These are phyloP conservation scores for Autographa pulchrina DNA, from an alignment of 2,888 invertebrate species.

Conservation along the genomic window DNA sequence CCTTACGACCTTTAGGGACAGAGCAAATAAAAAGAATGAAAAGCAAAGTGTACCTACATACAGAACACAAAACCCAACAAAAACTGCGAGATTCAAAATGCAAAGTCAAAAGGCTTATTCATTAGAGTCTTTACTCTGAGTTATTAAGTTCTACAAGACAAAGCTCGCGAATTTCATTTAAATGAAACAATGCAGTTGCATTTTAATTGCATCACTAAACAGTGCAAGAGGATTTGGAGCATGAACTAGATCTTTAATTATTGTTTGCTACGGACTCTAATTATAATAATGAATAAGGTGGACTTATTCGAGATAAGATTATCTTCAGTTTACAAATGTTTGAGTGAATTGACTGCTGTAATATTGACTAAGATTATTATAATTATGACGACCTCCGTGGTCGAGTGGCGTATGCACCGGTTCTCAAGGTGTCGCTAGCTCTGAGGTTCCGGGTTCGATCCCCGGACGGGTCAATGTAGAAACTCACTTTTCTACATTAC, in stretches of 20 bases:
- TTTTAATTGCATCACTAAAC: neutral
- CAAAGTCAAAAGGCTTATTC: neutral
- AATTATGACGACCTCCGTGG: too few relatives aligned
- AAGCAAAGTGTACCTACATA: too few relatives aligned
- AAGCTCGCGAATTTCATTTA: neutral
- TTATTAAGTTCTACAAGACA: neutral
- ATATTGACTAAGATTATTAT: too few relatives aligned
- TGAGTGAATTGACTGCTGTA: neutral
- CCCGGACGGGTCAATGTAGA: too few relatives aligned
- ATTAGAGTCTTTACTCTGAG: conserved; percentile 8
- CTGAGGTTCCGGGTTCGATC: too few relatives aligned
- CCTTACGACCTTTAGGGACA: too few relatives aligned
- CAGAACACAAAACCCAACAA: too few relatives aligned
- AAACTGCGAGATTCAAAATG: neutral
- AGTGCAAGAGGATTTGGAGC: neutral
- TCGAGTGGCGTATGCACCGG: too few relatives aligned
- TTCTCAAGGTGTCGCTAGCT: too few relatives aligned
- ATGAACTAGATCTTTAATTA: conserved; percentile 1
- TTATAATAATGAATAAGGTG: neutral
- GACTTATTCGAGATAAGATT: neutral
- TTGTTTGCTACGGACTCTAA: neutral
- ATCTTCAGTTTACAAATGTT: neutral
- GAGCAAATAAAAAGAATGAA: too few relatives aligned
- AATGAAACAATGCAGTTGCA: conserved; percentile 2
- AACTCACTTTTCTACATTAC: too few relatives aligned